phyloP scores from a whole-genome alignment of 2,888 invertebrate species.

The Polymixis flavicincta region DNA sequence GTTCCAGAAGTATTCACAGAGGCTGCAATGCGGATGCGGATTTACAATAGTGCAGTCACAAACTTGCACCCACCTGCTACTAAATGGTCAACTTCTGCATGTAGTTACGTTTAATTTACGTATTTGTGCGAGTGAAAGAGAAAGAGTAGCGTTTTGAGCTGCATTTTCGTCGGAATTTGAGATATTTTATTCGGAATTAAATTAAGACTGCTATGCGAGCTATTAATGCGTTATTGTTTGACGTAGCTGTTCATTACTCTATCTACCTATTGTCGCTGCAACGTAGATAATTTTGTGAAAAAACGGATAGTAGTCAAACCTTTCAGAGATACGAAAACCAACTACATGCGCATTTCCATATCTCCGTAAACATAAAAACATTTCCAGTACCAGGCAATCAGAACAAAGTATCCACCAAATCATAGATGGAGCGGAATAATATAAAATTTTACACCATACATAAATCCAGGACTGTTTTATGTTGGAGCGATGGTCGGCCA shows the following conservation, averaged over 20 bases:
- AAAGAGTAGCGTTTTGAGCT: slow-evolving; percentile 36
- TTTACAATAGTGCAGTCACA: slow-evolving; percentile 67
- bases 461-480: slow-evolving; percentile 75
- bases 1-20: slow-evolving; percentile 62
- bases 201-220: neutral
- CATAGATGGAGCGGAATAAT: slow-evolving; percentile 69
- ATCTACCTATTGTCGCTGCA: neutral
- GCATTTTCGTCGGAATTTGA: slow-evolving; percentile 13
- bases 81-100: slow-evolving; percentile 65
- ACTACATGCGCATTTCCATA: slow-evolving; percentile 12
- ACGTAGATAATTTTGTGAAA: neutral
- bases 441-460: slow-evolving; percentile 75
- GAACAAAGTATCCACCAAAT: slow-evolving; percentile 62
- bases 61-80: slow-evolving; percentile 66
- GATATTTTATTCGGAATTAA: slow-evolving; percentile 20
- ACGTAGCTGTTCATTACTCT: neutral
- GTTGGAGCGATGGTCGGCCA: slow-evolving; percentile 65
- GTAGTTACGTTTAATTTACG: slow-evolving; percentile 63
- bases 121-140: slow-evolving; percentile 49
- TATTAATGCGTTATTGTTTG: slow-evolving; percentile 3
- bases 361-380: slow-evolving; percentile 34
- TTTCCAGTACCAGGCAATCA: slow-evolving; percentile 50
- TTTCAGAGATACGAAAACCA: neutral
- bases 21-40: slow-evolving; percentile 66
- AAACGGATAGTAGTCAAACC: no score